Base-by-base conservation (phyloP, 2,113 vertebrate species). In the Malurus elegans region DNA sequence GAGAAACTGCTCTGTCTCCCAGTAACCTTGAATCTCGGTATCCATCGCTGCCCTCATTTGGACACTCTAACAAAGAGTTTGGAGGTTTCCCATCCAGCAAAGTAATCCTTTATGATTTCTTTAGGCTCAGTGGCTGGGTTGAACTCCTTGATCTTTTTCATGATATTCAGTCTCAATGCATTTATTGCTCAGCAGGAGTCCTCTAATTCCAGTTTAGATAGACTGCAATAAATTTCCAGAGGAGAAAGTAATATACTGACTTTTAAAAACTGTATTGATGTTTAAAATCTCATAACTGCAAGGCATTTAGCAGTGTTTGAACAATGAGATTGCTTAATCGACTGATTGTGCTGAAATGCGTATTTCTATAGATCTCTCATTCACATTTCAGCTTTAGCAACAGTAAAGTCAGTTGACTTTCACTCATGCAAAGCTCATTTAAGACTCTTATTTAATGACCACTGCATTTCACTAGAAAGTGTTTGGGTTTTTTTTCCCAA, bases 261-360 rank as follows among this genome's bases (percentile, higher is more conserved):
- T 97, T 97, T 93, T 94, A 91, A 97, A 93, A 94, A 48, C 83
- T 93, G 88, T 97, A 97, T 97, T 96, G 97, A 97, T 97, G 92
- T 96, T 95, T 92, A 95, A 97, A 97, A 97, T 96, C 94, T 97
- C 95, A 97, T 97, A 97, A 96, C 95, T 97, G 84, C 72, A 53
- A 92, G 86, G 90, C 92, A 92, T 97, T 97, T 96, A 97, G 92
- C 57, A 86, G 45, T 94, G 88, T 95, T 95, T 94, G 93, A 97
- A 95, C 94, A 96, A 93, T 86, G 93, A 92, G 93, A 96, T 93
- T 93, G 95, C 94, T 95, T 94, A 97, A 96, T 97, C 36, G 93
- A 93, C 91, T 82, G 93, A 94, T 78, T 15, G 78, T 71, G 60
- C 84, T 82, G 67, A 60, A 96, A 93, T 1, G 42, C 48, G 85